Percentiles rank a stretch among this genome's conserved stretches.
phyloP scores from a whole-genome alignment of 2,113 vertebrate genomes.

The Siniperca chuatsi region DNA sequence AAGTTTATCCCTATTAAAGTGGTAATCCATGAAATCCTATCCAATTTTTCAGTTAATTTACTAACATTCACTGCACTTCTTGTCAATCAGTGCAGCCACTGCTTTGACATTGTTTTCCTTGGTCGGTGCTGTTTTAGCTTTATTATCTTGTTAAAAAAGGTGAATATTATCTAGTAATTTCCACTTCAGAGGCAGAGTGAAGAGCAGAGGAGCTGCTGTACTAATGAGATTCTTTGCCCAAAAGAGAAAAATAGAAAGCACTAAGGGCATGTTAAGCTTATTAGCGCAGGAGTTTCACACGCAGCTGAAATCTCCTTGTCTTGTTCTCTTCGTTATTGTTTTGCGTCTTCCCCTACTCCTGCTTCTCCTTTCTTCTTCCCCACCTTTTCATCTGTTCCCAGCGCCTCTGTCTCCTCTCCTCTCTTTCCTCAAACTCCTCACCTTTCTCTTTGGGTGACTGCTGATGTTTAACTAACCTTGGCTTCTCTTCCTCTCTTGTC shows the following conservation, averaged over 20 bases:
- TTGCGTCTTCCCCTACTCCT: not conserved
- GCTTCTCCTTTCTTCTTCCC: not conserved
- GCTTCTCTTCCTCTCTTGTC: slow-evolving; percentile 13
- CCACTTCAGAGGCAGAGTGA: slow-evolving; percentile 35
- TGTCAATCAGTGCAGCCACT: not conserved
- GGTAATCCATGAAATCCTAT: slow-evolving; percentile 15
- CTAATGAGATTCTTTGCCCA: slow-evolving; percentile 45
- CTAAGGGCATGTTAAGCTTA: slow-evolving; percentile 24
- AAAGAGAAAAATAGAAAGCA: slow-evolving; percentile 27
- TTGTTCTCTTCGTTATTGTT: slow-evolving; percentile 4
- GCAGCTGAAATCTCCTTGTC: not conserved
- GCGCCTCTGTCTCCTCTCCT: not conserved
- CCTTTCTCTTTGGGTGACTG: not conserved
- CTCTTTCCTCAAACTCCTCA: not conserved
- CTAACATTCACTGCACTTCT: not conserved
- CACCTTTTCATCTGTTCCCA: slow-evolving; percentile 13
- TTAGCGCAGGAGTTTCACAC: slow-evolving; percentile 40
- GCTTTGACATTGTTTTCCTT: not conserved
- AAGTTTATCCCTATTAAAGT: slow-evolving; percentile 2
- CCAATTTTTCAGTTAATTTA: slow-evolving; percentile 14
- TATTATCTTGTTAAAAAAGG: not conserved
- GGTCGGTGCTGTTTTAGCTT: not conserved
- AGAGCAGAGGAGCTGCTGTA: not conserved
- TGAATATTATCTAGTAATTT: slow-evolving; percentile 28
- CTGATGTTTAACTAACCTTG: slow-evolving; percentile 25